These are phyloP conservation scores for Albula goreensis DNA, from an alignment of 2,113 vertebrate species.

Conservation along the genomic window DNA sequence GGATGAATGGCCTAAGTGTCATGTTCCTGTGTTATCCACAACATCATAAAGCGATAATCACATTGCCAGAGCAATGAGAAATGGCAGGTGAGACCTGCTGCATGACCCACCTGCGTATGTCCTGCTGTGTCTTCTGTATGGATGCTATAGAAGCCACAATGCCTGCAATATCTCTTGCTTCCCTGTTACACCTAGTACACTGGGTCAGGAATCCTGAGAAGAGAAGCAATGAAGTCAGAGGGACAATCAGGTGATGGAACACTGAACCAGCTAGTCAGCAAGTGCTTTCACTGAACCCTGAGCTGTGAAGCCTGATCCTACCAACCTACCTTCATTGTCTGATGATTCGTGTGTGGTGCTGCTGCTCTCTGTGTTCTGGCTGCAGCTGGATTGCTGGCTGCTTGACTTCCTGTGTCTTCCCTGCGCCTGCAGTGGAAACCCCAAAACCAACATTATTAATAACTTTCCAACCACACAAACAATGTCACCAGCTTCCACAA, in stretches of 20 bases:
- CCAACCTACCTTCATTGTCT: slow-evolving; percentile 78
- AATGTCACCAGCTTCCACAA: no score
- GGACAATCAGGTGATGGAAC: neutral
- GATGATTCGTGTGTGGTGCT: slow-evolving; percentile 91
- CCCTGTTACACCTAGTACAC: slow-evolving; percentile 81
- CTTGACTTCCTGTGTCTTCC: slow-evolving; percentile 82
- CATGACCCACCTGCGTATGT: slow-evolving; percentile 83
- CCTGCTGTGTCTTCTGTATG: slow-evolving; percentile 85
- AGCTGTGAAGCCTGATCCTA: no score
- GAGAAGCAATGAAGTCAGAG: neutral
- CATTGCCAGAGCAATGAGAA: no score
- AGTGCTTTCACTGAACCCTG: neutral
- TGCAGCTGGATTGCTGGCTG: slow-evolving; percentile 90
- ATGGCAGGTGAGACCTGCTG: neutral
- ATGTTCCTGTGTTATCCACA: no score
- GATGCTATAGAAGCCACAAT: slow-evolving; percentile 83
- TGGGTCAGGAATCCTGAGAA: slow-evolving; percentile 73
- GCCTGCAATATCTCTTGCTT: slow-evolving; percentile 75
- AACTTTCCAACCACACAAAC: no score
- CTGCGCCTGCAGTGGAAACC: slow-evolving; percentile 44
- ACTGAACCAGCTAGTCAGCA: neutral
- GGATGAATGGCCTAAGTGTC: no score
- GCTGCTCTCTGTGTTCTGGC: slow-evolving; percentile 93
- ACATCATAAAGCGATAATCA: no score
- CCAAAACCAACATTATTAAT: no score